A percentile compares a stretch with the other conserved stretches of the same genome.
Evolutionary conservation across 2,797 vertebrate species (phyloP).

Genomic region (Sebastiscus albofasciatus): DNA sequence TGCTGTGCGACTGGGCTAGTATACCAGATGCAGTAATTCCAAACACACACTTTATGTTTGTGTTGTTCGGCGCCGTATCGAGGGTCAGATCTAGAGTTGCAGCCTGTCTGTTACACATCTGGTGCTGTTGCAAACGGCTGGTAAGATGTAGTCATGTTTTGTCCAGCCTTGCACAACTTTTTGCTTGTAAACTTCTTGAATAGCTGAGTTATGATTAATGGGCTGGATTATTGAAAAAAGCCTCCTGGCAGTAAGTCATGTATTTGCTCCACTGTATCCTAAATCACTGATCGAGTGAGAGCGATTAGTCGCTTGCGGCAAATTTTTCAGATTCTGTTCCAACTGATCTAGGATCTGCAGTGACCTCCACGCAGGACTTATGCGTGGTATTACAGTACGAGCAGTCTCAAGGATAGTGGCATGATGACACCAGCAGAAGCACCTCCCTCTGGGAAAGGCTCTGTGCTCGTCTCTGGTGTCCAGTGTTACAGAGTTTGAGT

Average conservation of each 20-base stretch:
- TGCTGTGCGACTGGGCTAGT: too few relatives aligned
- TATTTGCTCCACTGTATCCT: constrained; percentile 16
- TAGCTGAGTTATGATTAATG: not conserved
- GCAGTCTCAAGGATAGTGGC: not conserved
- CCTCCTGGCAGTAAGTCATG: constrained; percentile 9
- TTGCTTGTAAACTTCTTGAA: constrained; percentile 28
- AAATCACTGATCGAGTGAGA: constrained; percentile 1
- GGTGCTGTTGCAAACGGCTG: not conserved
- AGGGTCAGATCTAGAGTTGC: not conserved
- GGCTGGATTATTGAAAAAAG: constrained; percentile 26
- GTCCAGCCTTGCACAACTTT: constrained; percentile 9
- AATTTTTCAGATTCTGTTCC: constrained; percentile 34
- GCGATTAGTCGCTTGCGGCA: constrained; percentile 2
- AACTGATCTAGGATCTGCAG: constrained; percentile 11
- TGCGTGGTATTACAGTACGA: constrained; percentile 15
- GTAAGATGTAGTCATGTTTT: constrained; percentile 8
- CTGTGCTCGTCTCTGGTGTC: constrained; percentile 20
- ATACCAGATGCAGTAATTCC: not conserved
- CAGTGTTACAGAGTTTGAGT: constrained; percentile 5
- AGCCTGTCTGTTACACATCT: not conserved
- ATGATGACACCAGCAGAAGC: constrained; percentile 16
- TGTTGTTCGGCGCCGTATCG: not conserved
- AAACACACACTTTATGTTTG: not conserved
- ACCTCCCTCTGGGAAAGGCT: not conserved
- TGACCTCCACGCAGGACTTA: constrained; percentile 16